These are phyloP conservation scores for Trachelus troglodyta DNA, from an alignment of 2,888 invertebrate species.

Conservation along the genomic window DNA sequence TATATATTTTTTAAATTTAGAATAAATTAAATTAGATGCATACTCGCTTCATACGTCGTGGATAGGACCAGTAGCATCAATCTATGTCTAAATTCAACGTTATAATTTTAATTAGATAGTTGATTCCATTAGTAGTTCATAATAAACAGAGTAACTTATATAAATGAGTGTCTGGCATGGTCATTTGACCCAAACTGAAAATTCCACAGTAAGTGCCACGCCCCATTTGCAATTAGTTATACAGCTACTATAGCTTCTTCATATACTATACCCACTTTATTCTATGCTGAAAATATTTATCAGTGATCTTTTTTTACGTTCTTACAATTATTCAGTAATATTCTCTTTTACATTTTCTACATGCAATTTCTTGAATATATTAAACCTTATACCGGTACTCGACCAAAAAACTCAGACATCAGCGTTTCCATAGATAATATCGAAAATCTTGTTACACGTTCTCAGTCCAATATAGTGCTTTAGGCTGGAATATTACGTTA, in stretches of 20 bases:
- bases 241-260: background rate
- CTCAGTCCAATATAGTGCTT: background rate
- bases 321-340: background rate
- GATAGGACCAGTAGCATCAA: background rate
- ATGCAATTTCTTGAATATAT: no score
- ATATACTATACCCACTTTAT: background rate
- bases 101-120: conserved; percentile 7
- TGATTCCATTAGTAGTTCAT: conserved; percentile 18
- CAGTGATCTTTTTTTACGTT: background rate
- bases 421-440: no score
- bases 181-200: background rate
- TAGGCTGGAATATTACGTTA: background rate
- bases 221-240: background rate
- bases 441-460: no score
- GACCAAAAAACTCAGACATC: background rate
- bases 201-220: background rate
- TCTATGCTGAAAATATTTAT: background rate
- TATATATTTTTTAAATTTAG: no score
- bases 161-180: background rate
- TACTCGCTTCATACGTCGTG: background rate
- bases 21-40: no score
- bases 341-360: background rate
- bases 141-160: conserved; percentile 12
- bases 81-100: background rate
- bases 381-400: background rate